Evolutionary conservation across 2,797 vertebrate genomes (phyloP).

Genomic region (Macropodus opercularis): DNA sequence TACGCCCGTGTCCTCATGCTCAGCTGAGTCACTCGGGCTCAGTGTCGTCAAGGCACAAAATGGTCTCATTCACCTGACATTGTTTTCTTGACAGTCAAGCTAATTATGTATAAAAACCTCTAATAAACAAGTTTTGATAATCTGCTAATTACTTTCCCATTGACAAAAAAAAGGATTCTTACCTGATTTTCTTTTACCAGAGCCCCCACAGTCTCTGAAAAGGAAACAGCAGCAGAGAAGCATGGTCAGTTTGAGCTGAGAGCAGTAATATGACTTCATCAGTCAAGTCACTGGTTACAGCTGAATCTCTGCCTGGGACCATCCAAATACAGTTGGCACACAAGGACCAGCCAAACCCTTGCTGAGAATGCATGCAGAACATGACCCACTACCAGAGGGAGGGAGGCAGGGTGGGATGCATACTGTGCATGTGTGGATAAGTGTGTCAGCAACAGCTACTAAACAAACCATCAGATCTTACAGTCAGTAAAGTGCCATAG

Average conservation of each 20-base stretch:
- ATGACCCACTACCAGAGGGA: conserved; percentile 63
- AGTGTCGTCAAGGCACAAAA: conserved; percentile 35
- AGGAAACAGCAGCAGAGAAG: conserved; percentile 91
- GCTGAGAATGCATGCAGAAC: conserved; percentile 71
- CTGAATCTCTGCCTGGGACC: conserved; percentile 38
- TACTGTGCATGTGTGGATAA: conserved; percentile 32
- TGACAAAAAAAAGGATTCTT: conserved; percentile 58
- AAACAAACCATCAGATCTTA: conserved; percentile 38
- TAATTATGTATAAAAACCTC: too few relatives aligned
- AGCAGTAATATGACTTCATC: conserved; percentile 31
- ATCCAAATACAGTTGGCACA: conserved; percentile 59
- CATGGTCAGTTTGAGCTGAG: conserved; percentile 82
- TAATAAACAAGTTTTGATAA: too few relatives aligned
- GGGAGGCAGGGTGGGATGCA: conserved; percentile 50
- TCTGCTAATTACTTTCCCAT: background rate
- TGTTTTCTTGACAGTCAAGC: conserved; percentile 26
- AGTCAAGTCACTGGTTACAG: conserved; percentile 24
- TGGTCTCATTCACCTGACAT: conserved; percentile 23
- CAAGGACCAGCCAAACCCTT: conserved; percentile 72
- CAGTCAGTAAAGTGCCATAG: background rate
- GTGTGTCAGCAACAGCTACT: conserved; percentile 50
- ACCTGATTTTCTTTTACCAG: conserved; percentile 92
- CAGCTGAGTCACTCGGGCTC: conserved; percentile 63
- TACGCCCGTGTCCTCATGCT: conserved; percentile 62
- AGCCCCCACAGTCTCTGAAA: conserved; percentile 90